Evolutionary conservation across 1,140 invertebrate species (phyloP).

Genomic region (Lucilia cuprina): DNA sequence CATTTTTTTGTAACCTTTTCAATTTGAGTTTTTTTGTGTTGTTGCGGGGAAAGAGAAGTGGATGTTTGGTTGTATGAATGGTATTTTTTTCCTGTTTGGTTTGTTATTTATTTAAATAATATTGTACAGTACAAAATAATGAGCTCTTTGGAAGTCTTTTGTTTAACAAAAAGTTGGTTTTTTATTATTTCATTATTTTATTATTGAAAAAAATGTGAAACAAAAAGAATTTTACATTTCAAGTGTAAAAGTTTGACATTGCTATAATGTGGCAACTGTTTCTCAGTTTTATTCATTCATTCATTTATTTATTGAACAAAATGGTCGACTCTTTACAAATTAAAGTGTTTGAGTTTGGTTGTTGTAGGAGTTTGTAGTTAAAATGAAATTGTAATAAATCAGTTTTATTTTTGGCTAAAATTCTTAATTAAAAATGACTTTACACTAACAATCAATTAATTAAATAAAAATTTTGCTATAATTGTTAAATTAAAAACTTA

Average conservation of each 20-base stretch:
- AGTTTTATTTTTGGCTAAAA: no score
- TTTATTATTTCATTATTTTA: background rate
- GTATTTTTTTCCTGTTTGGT: background rate
- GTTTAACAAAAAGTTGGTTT: constrained; percentile 4
- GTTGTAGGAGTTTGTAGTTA: no score
- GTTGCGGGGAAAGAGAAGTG: background rate
- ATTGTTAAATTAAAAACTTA: no score
- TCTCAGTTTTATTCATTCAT: background rate
- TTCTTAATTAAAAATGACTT: no score
- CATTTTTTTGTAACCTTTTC: constrained; percentile 28
- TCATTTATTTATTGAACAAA: background rate
- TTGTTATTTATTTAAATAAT: constrained; percentile 23
- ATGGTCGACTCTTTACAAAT: background rate
- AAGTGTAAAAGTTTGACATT: constrained; percentile 36
- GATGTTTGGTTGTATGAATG: background rate
- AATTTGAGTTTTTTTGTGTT: constrained; percentile 18
- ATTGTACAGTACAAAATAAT: constrained; percentile 29
- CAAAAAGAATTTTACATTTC: background rate
- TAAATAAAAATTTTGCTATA: no score
- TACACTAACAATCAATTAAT: no score
- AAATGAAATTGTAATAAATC: no score
- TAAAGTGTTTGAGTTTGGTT: no score
- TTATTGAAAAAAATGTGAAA: constrained; percentile 13
- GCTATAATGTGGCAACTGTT: constrained; percentile 21
- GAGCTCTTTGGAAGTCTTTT: constrained; percentile 28